These are phyloP conservation scores for Ferrisia virgata DNA, from an alignment of 2,888 invertebrate species.

Conservation along the genomic window DNA sequence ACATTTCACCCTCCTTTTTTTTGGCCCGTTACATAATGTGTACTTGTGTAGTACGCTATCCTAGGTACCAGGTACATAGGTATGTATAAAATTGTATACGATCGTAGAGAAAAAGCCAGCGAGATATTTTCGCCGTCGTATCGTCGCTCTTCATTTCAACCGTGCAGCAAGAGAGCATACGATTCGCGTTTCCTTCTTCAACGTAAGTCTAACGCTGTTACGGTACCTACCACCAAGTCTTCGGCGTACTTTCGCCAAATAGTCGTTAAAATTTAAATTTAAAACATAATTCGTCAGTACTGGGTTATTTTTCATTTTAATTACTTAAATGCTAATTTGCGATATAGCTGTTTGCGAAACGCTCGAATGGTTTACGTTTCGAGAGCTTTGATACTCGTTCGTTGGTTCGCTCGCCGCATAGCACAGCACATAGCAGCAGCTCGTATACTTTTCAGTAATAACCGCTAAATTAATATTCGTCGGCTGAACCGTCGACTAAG, in stretches of 20 bases:
- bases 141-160: too few species aligned
- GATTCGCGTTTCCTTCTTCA: background rate
- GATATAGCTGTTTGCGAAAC: slow-evolving; percentile 20
- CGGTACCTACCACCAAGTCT: too few species aligned
- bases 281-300: slow-evolving; percentile 23
- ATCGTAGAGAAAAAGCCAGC: background rate
- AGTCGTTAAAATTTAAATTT: slow-evolving; percentile 28
- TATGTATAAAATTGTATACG: background rate
- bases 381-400: background rate
- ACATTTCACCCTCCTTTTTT: background rate
- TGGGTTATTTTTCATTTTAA: slow-evolving; percentile 19
- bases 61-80: too few species aligned
- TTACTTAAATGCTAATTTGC: slow-evolving; percentile 16
- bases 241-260: background rate
- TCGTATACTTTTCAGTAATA: background rate
- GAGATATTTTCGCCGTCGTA: background rate
- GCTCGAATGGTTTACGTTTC: background rate
- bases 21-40: too few species aligned
- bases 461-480: slow-evolving; percentile 11
- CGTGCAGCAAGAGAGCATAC: too few species aligned
- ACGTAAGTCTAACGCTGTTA: background rate
- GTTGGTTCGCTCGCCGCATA: too few species aligned
- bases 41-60: too few species aligned
- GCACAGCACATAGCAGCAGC: background rate
- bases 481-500: background rate